Evolutionary conservation across 2,113 vertebrate genomes (phyloP), one percentile per base, ranked within the genome.

Genomic region (Copsychus sechellarum): DNA sequence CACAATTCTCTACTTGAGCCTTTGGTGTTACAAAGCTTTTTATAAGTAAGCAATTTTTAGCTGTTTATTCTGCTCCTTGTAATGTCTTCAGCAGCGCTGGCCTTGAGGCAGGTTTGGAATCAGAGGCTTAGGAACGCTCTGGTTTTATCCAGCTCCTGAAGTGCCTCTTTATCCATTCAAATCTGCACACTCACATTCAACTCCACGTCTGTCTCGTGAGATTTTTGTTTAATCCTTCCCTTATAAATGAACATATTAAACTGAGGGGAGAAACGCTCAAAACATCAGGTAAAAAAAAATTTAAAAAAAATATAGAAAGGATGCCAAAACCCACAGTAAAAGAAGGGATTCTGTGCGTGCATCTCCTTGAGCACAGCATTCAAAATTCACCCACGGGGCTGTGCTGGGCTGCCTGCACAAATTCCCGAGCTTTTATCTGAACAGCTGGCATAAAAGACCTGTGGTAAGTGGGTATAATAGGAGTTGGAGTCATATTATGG

Each of bases 91-190:
- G 73, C 73, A 65, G n/a, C 2, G 6, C 14, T 94, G 92, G 87
- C 94, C 96, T 91, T 69, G 86, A 97, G 96, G 92, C 73, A 92
- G 93, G 33, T 58, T 91, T 71, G 92, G 86, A 96, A 96, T 65
- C 84, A 92, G 43, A 95, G 50, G 61, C 60, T 81, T 78, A 92
- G 26, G 78, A 97, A 78, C 1, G 36, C 31, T 70, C 78, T 38
- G 67, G 23, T 60, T 94, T 94, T 76, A 97, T 93, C 89, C 74
- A n/a, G 34, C 66, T 96, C 81, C 83, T 34, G 21, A 95, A 96
- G 83, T 91, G 81, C 74, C 91, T 97, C 95, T 95, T 97, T 96
- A 97, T 95, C 94, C 90, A 92, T 93, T 92, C 92, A 86, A 94
- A 97, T 96, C 88, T 87, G 80, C 72, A 76, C 66, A 78, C 71